A percentile compares a stretch with the other conserved stretches of the same genome.
These are phyloP conservation scores for zebrafish (Danio rerio) DNA, from an alignment of 2,113 vertebrate species.

Conservation along the genomic window GRCz12tu NC_133184.1:39792501-39793000, in stretches of 20 bases:
- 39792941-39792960: neutral
- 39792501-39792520: neutral
- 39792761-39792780: conserved; percentile 6
- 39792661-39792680: conserved; percentile 22
- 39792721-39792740: conserved; percentile 31
- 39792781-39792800: conserved; percentile 24
- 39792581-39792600: neutral
- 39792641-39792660: conserved; percentile 1
- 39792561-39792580: neutral
- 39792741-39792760: neutral
- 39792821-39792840: conserved; percentile 44
- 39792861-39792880: too few relatives aligned
- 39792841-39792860: too few relatives aligned
- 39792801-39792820: conserved; percentile 51
- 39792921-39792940: too few relatives aligned
- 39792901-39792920: too few relatives aligned
- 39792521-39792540: neutral
- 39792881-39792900: too few relatives aligned
- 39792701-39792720: conserved; percentile 54
- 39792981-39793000: neutral
- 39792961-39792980: neutral
- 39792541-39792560: neutral
- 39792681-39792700: conserved; percentile 51
- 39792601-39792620: conserved; percentile 14
- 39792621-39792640: conserved; percentile 6